A percentile compares a stretch with the other conserved stretches of the same genome.
These are phyloP conservation scores for Himalopsyche anomala DNA, from an alignment of 2,888 invertebrate genomes.

Conservation along the genomic window DNA sequence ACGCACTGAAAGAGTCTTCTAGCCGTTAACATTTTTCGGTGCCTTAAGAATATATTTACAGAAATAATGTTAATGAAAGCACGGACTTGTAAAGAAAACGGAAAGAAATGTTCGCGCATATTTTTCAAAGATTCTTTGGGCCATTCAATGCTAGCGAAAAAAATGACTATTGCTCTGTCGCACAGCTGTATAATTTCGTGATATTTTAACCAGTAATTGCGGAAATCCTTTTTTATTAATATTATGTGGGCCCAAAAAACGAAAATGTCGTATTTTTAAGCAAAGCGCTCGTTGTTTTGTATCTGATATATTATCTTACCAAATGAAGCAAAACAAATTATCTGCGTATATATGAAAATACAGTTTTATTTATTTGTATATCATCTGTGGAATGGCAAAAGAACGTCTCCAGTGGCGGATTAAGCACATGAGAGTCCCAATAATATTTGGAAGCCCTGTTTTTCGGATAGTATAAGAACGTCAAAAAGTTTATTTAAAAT, in stretches of 20 bases:
- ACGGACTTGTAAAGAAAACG: constrained; percentile 23
- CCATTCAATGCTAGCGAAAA: not conserved
- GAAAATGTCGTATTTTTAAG: too few relatives aligned
- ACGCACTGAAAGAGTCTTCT: not conserved
- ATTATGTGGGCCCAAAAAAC: not conserved
- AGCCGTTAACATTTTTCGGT: constrained; percentile 21
- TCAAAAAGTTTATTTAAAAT: too few relatives aligned
- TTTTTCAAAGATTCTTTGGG: constrained; percentile 11
- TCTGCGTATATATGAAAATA: too few relatives aligned
- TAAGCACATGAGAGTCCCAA: too few relatives aligned
- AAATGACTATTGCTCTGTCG: not conserved
- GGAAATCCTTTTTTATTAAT: not conserved
- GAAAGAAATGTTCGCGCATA: constrained; percentile 20
- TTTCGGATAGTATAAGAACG: too few relatives aligned
- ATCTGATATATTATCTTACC: too few relatives aligned
- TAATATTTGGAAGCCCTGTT: too few relatives aligned
- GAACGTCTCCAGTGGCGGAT: too few relatives aligned
- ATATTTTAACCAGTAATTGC: not conserved
- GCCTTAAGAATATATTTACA: constrained; percentile 18
- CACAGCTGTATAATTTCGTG: not conserved
- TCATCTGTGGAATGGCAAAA: too few relatives aligned
- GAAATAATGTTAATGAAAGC: constrained; percentile 30
- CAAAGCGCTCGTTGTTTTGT: too few relatives aligned
- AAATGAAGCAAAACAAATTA: too few relatives aligned
- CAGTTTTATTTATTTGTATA: too few relatives aligned